Conservation (phyloP, 2,888 invertebrate species). For the Rhagophthalmus giganteus region DNA sequence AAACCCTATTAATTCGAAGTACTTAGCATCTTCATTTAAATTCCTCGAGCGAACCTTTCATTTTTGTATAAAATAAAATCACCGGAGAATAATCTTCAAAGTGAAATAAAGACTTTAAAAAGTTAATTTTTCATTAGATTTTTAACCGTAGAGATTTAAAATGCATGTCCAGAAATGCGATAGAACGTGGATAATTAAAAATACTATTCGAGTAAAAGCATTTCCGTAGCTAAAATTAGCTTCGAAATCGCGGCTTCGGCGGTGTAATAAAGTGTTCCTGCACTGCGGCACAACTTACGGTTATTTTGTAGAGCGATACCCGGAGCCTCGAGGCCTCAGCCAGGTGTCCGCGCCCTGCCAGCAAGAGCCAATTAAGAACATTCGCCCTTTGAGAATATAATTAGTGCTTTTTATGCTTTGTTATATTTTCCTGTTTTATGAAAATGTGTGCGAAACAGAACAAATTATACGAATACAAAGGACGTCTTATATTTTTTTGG, state of each 20-base stretch:
- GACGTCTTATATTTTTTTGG: slow-evolving; percentile 14
- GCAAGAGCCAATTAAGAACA: slow-evolving; percentile 29
- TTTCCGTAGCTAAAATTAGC: slow-evolving; percentile 32
- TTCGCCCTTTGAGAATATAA: slow-evolving; percentile 31
- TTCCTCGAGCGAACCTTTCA: too few relatives aligned
- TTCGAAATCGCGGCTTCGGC: slow-evolving; percentile 51
- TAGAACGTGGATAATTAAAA: slow-evolving; percentile 22
- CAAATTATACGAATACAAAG: slow-evolving; percentile 11
- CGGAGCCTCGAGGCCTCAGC: slow-evolving; percentile 18
- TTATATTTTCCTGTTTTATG: slow-evolving; percentile 23
- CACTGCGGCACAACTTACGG: slow-evolving; percentile 33
- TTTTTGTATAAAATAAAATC: too few relatives aligned
- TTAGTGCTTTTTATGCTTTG: slow-evolving; percentile 29
- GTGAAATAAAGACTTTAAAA: too few relatives aligned
- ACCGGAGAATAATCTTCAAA: too few relatives aligned
- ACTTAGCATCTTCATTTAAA: too few relatives aligned
- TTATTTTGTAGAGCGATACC: slow-evolving; percentile 22
- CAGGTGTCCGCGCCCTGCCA: slow-evolving; percentile 28
- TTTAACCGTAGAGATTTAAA: too few relatives aligned
- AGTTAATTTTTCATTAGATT: too few relatives aligned
- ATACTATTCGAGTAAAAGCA: slow-evolving; percentile 17
- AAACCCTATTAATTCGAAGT: too few relatives aligned
- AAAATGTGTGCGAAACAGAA: slow-evolving; percentile 15
- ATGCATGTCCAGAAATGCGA: slow-evolving; percentile 10
- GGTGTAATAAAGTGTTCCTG: slow-evolving; percentile 35